Conservation (phyloP, 2,888 invertebrate species). For the Aleiodes testaceus region DNA sequence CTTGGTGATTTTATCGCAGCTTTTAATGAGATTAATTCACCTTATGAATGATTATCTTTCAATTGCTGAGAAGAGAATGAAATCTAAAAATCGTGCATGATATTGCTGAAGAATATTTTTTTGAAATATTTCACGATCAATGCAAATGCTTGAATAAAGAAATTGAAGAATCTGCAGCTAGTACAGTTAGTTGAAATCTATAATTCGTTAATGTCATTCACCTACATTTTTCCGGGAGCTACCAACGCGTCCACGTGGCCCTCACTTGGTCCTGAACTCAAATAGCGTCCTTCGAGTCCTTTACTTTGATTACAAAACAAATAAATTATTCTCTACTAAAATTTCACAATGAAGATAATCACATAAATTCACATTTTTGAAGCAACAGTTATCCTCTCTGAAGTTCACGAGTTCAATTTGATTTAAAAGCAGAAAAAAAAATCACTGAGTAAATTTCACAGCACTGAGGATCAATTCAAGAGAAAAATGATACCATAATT, state of each 20-base stretch:
- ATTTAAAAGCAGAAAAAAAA: background rate
- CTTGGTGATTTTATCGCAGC: too few relatives aligned
- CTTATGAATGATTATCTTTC: background rate
- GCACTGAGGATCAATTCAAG: background rate
- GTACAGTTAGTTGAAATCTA: conserved; percentile 28
- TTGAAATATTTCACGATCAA: conserved; percentile 9
- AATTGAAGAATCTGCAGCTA: conserved; percentile 16
- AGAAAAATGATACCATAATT: background rate
- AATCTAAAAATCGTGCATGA: too few relatives aligned
- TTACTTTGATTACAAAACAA: background rate
- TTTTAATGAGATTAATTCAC: background rate
- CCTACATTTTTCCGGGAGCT: conserved; percentile 65
- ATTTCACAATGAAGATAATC: conserved; percentile 6
- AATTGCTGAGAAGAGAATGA: too few relatives aligned
- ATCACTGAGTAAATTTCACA: conserved; percentile 16
- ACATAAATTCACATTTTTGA: conserved; percentile 20
- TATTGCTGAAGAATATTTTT: background rate
- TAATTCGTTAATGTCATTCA: conserved; percentile 34
- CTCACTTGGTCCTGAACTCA: conserved; percentile 52
- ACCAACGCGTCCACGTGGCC: conserved; percentile 66
- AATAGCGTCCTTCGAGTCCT: conserved; percentile 50
- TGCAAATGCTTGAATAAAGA: background rate
- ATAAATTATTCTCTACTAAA: background rate
- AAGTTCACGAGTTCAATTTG: conserved; percentile 29
- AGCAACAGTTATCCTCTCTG: conserved; percentile 36